phyloP scores from a whole-genome alignment of 2,888 invertebrate genomes.

The Prosapia bicincta region DNA sequence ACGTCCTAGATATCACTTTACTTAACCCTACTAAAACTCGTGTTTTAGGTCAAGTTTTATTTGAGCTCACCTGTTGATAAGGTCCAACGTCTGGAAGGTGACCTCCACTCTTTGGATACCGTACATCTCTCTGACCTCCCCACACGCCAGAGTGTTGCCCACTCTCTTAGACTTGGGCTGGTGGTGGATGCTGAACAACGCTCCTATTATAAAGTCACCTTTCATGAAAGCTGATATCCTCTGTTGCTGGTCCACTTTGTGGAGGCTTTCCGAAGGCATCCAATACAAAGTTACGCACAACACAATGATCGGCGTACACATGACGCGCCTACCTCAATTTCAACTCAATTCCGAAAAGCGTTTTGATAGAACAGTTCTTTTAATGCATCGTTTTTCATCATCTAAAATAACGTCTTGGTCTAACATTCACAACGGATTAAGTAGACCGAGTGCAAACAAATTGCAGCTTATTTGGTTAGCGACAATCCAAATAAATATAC shows the following conservation, averaged over 20 bases:
- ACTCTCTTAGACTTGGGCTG: constrained; percentile 46
- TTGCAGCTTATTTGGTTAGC: too few relatives aligned
- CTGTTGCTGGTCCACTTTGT: constrained; percentile 20
- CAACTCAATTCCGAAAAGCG: too few relatives aligned
- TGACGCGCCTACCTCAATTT: not conserved
- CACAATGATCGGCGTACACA: not conserved
- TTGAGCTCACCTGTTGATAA: constrained; percentile 52
- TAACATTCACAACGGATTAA: too few relatives aligned
- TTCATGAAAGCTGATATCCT: constrained; percentile 47
- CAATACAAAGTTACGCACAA: not conserved
- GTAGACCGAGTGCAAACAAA: too few relatives aligned
- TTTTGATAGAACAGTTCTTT: too few relatives aligned
- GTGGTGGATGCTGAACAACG: constrained; percentile 54
- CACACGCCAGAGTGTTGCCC: constrained; percentile 50
- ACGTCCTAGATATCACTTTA: too few relatives aligned
- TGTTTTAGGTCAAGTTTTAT: too few relatives aligned
- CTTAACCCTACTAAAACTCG: too few relatives aligned
- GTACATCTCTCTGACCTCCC: constrained; percentile 65
- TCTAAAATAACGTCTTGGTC: too few relatives aligned
- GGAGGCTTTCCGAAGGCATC: not conserved
- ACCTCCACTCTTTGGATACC: constrained; percentile 70
- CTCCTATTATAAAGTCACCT: constrained; percentile 58
- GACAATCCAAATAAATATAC: too few relatives aligned
- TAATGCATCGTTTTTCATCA: too few relatives aligned
- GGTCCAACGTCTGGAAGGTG: constrained; percentile 58